Conservation (phyloP, 2,113 vertebrate genomes). For the Oostethus manadensis region DNA sequence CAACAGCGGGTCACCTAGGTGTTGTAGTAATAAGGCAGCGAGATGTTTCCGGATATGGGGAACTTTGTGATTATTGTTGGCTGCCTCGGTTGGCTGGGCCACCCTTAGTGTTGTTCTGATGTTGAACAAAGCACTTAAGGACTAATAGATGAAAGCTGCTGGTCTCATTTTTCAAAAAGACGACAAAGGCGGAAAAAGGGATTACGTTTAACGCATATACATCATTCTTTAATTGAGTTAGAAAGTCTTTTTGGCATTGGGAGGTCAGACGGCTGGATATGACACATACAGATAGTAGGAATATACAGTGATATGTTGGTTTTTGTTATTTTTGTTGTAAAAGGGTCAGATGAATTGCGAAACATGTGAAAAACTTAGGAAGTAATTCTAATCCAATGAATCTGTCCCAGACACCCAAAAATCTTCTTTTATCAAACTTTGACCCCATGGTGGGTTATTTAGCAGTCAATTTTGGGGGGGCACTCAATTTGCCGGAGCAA, state of each 20-base stretch:
- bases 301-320: no score
- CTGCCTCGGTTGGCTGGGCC: background rate
- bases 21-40: background rate
- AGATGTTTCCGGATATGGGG: background rate
- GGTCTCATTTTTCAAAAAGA: background rate
- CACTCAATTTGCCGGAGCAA: no score
- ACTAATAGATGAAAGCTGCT: background rate
- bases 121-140: background rate
- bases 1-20: background rate
- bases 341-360: no score
- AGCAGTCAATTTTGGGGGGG: no score
- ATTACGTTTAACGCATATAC: background rate
- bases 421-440: no score
- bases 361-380: no score
- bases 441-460: no score
- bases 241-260: background rate
- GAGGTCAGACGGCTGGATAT: no score
- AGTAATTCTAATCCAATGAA: no score
- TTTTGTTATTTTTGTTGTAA: no score
- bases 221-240: background rate
- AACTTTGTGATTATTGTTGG: background rate
- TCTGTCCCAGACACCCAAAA: no score
- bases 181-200: background rate
- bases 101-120: background rate
- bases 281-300: no score